phyloP scores from a whole-genome alignment of 2,113 vertebrate genomes.

The Apeltes quadracus region DNA sequence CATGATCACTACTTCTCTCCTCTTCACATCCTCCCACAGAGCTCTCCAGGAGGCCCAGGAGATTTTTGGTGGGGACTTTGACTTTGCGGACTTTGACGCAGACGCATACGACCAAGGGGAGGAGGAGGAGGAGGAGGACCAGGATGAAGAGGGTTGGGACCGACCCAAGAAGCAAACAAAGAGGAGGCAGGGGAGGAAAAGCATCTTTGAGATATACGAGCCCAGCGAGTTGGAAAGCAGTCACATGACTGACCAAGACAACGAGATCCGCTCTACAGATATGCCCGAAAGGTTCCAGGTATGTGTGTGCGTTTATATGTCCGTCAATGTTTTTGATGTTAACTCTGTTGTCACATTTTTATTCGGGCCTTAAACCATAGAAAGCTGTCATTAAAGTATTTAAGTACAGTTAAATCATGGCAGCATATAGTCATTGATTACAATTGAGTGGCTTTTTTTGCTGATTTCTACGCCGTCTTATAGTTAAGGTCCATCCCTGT shows the following conservation, averaged over 20 bases:
- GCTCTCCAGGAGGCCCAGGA: slow-evolving; percentile 98
- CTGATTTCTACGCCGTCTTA: slow-evolving; percentile 24
- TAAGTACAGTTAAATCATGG: not conserved
- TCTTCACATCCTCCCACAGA: slow-evolving; percentile 67
- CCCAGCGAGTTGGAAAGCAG: slow-evolving; percentile 98
- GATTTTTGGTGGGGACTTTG: slow-evolving; percentile 97
- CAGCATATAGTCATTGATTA: not conserved
- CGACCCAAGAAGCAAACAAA: slow-evolving; percentile 95
- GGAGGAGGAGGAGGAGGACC: slow-evolving; percentile 95
- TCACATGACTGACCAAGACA: slow-evolving; percentile 98
- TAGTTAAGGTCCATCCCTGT: slow-evolving; percentile 92
- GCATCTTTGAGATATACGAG: slow-evolving; percentile 98
- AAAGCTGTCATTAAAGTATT: not conserved
- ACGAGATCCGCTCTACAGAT: slow-evolving; percentile 96
- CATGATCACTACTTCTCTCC: not conserved
- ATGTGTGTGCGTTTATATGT: slow-evolving; percentile 34
- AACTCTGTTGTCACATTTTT: not conserved
- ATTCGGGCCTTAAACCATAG: not conserved
- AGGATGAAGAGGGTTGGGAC: slow-evolving; percentile 91
- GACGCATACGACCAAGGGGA: slow-evolving; percentile 93
- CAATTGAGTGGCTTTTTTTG: not conserved
- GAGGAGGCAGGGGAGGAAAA: slow-evolving; percentile 92
- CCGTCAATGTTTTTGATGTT: not conserved
- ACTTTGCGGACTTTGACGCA: slow-evolving; percentile 96
- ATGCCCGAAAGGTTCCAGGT: slow-evolving; percentile 99